Base-by-base conservation (phyloP, 1,140 invertebrate species). In the Magallana angulata region DNA sequence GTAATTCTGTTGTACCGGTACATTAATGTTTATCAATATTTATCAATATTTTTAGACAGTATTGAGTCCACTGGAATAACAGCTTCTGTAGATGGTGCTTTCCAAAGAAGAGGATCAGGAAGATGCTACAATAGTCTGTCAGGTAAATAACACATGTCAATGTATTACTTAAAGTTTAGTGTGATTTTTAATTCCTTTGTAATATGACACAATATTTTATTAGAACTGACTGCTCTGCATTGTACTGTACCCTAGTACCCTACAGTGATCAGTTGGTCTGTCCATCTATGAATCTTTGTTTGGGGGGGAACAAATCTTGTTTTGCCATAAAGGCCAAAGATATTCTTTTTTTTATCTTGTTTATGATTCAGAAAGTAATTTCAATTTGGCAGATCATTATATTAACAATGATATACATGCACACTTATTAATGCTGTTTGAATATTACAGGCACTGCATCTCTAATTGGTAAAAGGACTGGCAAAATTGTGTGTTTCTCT, bases 71-170 rank as follows among this genome's bases (percentile, higher is more conserved):
- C 60, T 5, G 84, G 84, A 57, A 71, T 85, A 24, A 57, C 84
- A 85, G 84, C 84, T 48, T 85, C 84, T 36, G 84, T 62, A 68
- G 62, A 85, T 64, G 84, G 84, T 30, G 84, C 84, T 57, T 85
- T 30, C 64, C 36, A 85, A 16, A 85, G 24, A 48, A 85, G 84
- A 48, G 84, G 84, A 8, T 85, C 84, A 85, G 84, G 84, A 48
- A 85, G 62, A 64, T 85, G 62, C 64, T 71, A 85, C 62, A 85
- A 85, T 56, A 71, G 2, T 57, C 16, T 82, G 48, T 82, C 81
- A 82, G 81, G 81, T 57, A 16, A 16, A n/a, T 62, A 62, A 48
- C 14, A 62, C 60, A 62, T 48, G 36, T 36, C 36, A 4, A 0
- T 36, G 36, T 48, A 48, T 24, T 24, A 24, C 24, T 24, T 0